These are phyloP conservation scores for Hetaerina titia DNA, from an alignment of 2,888 invertebrate species.

Conservation along the genomic window DNA sequence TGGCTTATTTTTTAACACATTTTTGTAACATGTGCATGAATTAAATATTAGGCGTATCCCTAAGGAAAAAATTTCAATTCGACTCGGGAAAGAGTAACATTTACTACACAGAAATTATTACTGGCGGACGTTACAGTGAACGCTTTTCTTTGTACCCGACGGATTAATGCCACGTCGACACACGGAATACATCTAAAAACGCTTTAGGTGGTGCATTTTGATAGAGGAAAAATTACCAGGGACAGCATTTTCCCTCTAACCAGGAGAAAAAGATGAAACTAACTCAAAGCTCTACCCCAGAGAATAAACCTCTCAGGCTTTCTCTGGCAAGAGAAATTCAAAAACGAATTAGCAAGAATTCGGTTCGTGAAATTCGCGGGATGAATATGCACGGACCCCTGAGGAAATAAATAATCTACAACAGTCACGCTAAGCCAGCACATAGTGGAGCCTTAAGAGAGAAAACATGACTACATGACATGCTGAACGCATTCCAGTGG, in stretches of 20 bases:
- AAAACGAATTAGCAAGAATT: constrained; percentile 5
- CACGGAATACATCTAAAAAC: background rate
- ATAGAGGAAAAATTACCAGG: background rate
- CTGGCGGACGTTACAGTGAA: background rate
- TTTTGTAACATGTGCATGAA: no score
- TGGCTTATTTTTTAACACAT: no score
- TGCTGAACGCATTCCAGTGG: background rate
- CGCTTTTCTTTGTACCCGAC: background rate
- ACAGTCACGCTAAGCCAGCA: background rate
- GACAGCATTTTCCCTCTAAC: background rate
- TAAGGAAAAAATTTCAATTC: no score
- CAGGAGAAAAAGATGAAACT: background rate
- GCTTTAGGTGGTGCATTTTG: background rate
- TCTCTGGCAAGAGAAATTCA: background rate
- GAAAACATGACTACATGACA: background rate
- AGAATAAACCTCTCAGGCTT: background rate
- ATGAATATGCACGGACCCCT: background rate
- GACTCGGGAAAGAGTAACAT: no score
- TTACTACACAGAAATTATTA: no score
- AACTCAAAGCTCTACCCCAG: background rate
- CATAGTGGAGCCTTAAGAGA: background rate
- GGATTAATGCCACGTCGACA: background rate
- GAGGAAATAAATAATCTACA: background rate
- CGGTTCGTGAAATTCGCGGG: background rate
- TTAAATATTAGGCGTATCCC: no score